Evolutionary conservation across 2,797 vertebrate genomes (phyloP).

Genomic region (Argyrosomus regius): DNA sequence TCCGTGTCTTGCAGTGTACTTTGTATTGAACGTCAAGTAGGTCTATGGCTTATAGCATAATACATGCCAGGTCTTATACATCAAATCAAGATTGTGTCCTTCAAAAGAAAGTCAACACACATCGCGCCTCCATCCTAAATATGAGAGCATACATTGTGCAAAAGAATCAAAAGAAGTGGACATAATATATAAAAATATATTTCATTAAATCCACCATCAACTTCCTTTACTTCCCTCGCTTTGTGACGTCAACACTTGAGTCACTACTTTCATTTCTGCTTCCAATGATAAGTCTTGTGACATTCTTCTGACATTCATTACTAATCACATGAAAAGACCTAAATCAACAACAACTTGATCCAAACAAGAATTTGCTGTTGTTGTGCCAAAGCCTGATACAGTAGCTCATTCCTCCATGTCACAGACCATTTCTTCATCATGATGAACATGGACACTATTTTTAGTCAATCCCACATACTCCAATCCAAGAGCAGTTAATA

Average conservation of each 20-base stretch:
- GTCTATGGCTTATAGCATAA: background rate
- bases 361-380: background rate
- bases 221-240: background rate
- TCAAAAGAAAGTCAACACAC: background rate
- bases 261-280: slow-evolving; percentile 68
- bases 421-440: slow-evolving; percentile 18
- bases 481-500: slow-evolving; percentile 26
- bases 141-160: background rate
- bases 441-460: slow-evolving; percentile 25
- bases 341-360: background rate
- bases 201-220: background rate
- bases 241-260: slow-evolving; percentile 15
- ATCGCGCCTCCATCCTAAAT: background rate
- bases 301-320: background rate
- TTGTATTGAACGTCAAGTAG: background rate
- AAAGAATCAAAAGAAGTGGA: background rate
- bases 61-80: background rate
- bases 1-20: background rate
- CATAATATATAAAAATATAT: background rate
- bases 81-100: background rate
- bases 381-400: background rate
- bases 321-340: slow-evolving; percentile 1
- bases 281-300: slow-evolving; percentile 31
- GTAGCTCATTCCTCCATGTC: background rate
- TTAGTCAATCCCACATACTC: slow-evolving; percentile 31